phyloP scores from a whole-genome alignment of 2,888 invertebrate genomes.

The Merodon equestris region DNA sequence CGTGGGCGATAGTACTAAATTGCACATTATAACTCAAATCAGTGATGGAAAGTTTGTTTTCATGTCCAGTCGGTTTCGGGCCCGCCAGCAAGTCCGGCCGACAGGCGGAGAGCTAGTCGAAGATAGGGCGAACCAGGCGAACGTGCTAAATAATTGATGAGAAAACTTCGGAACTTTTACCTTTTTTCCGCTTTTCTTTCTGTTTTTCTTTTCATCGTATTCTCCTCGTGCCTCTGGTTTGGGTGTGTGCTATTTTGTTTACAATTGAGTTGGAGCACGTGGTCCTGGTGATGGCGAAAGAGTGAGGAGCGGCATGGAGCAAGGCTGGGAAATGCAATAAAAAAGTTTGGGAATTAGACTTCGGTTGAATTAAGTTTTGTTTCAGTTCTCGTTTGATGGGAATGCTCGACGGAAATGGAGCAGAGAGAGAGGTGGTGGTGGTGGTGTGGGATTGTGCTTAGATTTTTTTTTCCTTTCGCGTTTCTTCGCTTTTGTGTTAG shows the following conservation, averaged over 20 bases:
- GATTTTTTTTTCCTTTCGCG: slow-evolving; percentile 8
- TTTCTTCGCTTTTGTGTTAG: too few relatives aligned
- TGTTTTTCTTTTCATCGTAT: neutral
- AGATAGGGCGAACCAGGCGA: slow-evolving; percentile 20
- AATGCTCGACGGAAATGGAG: neutral
- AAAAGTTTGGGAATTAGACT: slow-evolving; percentile 57
- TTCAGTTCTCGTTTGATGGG: slow-evolving; percentile 36
- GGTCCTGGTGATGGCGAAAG: too few relatives aligned
- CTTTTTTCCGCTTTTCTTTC: slow-evolving; percentile 27
- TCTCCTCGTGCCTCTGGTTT: neutral
- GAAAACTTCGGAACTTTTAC: slow-evolving; percentile 64
- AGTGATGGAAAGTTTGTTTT: slow-evolving; percentile 54
- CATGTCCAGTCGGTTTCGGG: slow-evolving; percentile 7
- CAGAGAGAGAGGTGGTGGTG: neutral
- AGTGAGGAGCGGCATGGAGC: neutral
- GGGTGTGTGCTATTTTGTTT: too few relatives aligned
- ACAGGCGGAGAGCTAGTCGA: too few relatives aligned
- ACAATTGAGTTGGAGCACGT: too few relatives aligned
- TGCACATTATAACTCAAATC: slow-evolving; percentile 66
- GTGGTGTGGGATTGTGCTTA: slow-evolving; percentile 30
- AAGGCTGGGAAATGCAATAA: slow-evolving; percentile 40
- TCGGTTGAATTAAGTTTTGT: slow-evolving; percentile 60
- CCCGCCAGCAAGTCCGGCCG: neutral
- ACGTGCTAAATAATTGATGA: slow-evolving; percentile 67
- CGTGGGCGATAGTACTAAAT: slow-evolving; percentile 58